A percentile compares a stretch with the other conserved stretches of the same genome.
These are phyloP conservation scores for Listrodromus nycthemerus DNA, from an alignment of 2,888 invertebrate species.

Conservation along the genomic window DNA sequence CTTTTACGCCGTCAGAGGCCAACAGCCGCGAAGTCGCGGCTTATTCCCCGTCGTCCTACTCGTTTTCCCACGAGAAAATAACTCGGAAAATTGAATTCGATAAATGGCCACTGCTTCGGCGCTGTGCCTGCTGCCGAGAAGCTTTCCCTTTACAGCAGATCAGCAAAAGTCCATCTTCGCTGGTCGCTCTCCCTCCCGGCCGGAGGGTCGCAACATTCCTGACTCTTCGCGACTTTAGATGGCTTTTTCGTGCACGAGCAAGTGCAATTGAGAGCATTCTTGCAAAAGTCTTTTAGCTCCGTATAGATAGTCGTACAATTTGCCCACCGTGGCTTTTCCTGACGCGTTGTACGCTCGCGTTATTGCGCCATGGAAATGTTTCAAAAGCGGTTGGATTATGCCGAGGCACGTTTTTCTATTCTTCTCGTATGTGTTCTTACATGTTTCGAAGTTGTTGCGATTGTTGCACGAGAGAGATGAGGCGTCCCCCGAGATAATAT, in stretches of 20 bases:
- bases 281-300: constrained; percentile 23
- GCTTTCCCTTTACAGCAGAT: constrained; percentile 10
- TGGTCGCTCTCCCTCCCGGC: not conserved
- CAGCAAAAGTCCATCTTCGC: not conserved
- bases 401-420: constrained; percentile 28
- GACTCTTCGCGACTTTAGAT: constrained; percentile 39
- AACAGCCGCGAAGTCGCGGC: constrained; percentile 44
- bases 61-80: constrained; percentile 30
- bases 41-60: constrained; percentile 24
- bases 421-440: not conserved
- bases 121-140: not conserved
- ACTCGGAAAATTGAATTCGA: constrained; percentile 67
- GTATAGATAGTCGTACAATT: constrained; percentile 2
- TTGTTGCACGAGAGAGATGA: constrained; percentile 20
- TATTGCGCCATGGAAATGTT: constrained; percentile 42
- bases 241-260: constrained; percentile 17
- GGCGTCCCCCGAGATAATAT: constrained; percentile 9
- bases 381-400: constrained; percentile 46
- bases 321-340: constrained; percentile 16
- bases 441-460: not conserved
- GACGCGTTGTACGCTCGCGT: constrained; percentile 32
- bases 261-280: constrained; percentile 39
- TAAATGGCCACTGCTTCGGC: constrained; percentile 35
- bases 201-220: constrained; percentile 15
- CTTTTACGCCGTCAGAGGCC: constrained; percentile 4